Conservation (phyloP, 2,113 vertebrate species). For the Pangasianodon hypophthalmus region DNA sequence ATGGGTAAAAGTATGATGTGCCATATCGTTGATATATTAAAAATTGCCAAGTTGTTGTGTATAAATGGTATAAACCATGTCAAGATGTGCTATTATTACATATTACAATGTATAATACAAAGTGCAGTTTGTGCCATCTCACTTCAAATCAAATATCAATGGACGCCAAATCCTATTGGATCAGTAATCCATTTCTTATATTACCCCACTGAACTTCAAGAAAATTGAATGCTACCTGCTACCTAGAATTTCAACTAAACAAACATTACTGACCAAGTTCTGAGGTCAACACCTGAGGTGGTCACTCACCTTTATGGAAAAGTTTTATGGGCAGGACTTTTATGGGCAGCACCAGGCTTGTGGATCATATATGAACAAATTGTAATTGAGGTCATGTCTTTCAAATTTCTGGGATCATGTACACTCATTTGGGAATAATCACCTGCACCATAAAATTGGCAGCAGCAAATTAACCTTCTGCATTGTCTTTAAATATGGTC, state of each 20-base stretch:
- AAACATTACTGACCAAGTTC: not conserved
- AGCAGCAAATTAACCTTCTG: slow-evolving; percentile 4
- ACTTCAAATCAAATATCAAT: not conserved
- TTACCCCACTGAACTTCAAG: not conserved
- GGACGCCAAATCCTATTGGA: not conserved
- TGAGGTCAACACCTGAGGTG: not conserved
- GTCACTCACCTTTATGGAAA: not conserved
- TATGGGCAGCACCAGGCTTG: not conserved
- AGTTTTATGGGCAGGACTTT: no score
- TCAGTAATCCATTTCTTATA: not conserved
- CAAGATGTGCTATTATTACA: not conserved
- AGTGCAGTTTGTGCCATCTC: not conserved
- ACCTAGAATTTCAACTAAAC: not conserved
- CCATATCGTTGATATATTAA: not conserved
- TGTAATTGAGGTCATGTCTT: not conserved
- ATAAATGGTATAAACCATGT: not conserved
- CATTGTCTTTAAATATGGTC: not conserved
- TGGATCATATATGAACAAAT: not conserved
- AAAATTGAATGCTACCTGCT: not conserved
- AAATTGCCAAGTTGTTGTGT: not conserved
- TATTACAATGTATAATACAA: not conserved
- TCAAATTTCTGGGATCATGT: not conserved
- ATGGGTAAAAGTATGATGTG: not conserved
- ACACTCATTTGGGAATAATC: not conserved
- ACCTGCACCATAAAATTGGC: not conserved